Evolutionary conservation across 2,113 vertebrate genomes (phyloP).

Genomic region (Pterocles gutturalis): DNA sequence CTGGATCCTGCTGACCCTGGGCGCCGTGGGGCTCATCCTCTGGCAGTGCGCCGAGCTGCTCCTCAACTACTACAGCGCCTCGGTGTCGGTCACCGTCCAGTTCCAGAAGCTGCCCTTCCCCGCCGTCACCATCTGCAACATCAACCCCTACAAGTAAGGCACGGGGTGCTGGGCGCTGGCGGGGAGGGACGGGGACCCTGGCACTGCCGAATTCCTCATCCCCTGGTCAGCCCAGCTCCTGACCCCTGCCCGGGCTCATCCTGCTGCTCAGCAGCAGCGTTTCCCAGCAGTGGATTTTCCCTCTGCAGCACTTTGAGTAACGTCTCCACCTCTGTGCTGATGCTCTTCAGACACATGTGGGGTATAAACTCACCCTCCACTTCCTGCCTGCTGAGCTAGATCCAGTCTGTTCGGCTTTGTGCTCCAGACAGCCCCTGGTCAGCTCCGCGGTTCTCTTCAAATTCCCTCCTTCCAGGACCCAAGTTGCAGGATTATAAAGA

Average conservation of each 20-base stretch:
- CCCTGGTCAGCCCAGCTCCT: accelerated
- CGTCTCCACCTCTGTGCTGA: accelerated
- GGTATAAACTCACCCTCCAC: accelerated
- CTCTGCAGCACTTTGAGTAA: accelerated
- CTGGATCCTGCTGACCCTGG: conserved; percentile 81
- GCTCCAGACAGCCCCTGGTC: neutral
- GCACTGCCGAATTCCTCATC: accelerated
- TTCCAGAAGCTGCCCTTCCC: conserved; percentile 84
- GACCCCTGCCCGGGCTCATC: accelerated
- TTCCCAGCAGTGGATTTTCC: accelerated
- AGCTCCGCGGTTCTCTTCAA: neutral
- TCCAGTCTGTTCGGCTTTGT: accelerated
- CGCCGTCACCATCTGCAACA: conserved; percentile 85
- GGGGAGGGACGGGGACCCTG: neutral
- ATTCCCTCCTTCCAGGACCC: neutral
- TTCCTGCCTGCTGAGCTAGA: neutral
- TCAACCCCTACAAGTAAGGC: conserved; percentile 86
- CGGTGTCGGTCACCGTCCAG: conserved; percentile 82
- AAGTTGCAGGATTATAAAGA: neutral
- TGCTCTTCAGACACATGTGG: neutral
- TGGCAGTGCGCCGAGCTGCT: conserved; percentile 83
- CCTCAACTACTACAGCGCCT: conserved; percentile 80
- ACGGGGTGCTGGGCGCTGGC: neutral
- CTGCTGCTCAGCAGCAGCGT: neutral
- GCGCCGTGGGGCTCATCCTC: conserved; percentile 79